phyloP scores from a whole-genome alignment of 2,797 vertebrate genomes.

The Siniperca obscura region DNA sequence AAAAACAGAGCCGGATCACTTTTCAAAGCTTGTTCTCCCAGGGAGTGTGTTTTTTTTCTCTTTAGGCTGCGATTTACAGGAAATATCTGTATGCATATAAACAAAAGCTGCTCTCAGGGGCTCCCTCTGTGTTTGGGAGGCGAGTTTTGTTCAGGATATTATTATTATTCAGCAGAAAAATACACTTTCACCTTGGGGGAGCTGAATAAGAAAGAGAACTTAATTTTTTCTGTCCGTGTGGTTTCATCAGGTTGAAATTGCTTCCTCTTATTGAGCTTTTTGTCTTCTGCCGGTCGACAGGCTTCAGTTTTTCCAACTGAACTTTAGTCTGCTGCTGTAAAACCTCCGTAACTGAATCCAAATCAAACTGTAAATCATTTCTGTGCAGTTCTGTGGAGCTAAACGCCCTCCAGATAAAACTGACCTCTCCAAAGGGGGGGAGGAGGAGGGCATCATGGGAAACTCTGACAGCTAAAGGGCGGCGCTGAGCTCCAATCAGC shows the following conservation, averaged over 20 bases:
- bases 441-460: conserved; percentile 45
- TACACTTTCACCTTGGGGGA: conserved; percentile 25
- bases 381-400: not conserved
- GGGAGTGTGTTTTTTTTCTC: conserved; percentile 10
- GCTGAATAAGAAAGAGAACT: conserved; percentile 4
- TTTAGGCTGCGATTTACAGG: conserved; percentile 47
- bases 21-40: conserved; percentile 58
- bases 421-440: not conserved
- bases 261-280: not conserved
- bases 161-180: conserved; percentile 54
- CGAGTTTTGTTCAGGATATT: conserved; percentile 42
- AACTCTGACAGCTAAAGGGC: conserved; percentile 8
- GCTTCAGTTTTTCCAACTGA: too few relatives aligned
- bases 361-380: not conserved
- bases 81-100: conserved; percentile 75
- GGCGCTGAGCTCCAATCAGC: conserved; percentile 8
- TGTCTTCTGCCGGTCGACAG: too few relatives aligned
- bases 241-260: not conserved
- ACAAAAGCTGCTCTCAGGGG: conserved; percentile 54
- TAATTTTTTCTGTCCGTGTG: not conserved
- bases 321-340: not conserved
- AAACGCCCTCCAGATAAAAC: not conserved
- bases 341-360: not conserved
- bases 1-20: conserved; percentile 49
- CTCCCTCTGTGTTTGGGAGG: conserved; percentile 34